phyloP scores from a whole-genome alignment of 2,113 vertebrate species.

The Puma concolor region DNA sequence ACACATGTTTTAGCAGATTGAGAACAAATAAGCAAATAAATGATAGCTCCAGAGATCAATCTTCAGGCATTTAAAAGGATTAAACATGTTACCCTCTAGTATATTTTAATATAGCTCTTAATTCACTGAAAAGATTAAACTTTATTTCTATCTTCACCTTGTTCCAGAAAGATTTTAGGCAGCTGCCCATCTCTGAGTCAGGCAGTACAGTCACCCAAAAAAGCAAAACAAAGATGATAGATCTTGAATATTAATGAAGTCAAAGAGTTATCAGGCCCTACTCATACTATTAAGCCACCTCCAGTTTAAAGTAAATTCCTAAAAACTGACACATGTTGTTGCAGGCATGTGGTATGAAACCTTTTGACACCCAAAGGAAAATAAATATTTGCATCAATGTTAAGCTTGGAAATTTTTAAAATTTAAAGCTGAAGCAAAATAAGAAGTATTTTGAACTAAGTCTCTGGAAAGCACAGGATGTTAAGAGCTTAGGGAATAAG shows the following conservation, averaged over 20 bases:
- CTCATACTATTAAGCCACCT: not conserved
- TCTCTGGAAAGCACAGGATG: not conserved
- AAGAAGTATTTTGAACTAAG: not conserved
- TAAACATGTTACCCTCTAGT: not conserved
- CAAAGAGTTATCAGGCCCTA: not conserved
- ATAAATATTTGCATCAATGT: not conserved
- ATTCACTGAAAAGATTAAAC: not conserved
- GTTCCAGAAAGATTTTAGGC: not conserved
- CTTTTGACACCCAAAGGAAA: not conserved
- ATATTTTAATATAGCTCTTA: not conserved
- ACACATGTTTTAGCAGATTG: not conserved
- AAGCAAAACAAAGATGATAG: not conserved
- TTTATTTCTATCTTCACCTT: not conserved
- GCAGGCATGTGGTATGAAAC: not conserved
- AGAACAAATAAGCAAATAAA: not conserved
- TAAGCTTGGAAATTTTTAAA: not conserved
- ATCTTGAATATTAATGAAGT: not conserved
- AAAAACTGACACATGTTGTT: not conserved
- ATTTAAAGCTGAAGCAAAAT: not conserved
- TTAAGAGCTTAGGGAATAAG: not conserved
- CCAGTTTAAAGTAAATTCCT: conserved; percentile 4
- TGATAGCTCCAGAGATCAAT: not conserved
- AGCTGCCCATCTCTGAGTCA: conserved; percentile 50
- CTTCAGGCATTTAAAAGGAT: not conserved
- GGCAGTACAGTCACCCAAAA: not conserved